Percentiles rank a stretch among this genome's conserved stretches.
These are phyloP conservation scores for Dilophus febrilis DNA, from an alignment of 2,888 invertebrate genomes.

Conservation along the genomic window DNA sequence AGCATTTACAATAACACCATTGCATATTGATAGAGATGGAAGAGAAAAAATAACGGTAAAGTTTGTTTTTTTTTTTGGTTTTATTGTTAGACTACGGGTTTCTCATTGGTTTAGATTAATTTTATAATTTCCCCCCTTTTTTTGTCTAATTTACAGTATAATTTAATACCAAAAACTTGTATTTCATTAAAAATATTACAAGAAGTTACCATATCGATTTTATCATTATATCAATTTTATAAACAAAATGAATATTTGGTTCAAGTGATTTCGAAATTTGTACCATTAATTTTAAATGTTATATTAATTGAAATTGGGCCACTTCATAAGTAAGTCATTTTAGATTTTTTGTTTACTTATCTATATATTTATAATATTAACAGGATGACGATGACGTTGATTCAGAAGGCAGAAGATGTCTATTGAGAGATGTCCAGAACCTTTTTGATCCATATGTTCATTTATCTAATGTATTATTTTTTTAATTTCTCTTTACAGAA, in stretches of 20 bases:
- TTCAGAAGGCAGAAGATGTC: too few relatives aligned
- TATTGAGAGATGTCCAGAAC: too few relatives aligned
- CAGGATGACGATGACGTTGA: too few relatives aligned
- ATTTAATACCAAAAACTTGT: conserved; percentile 82
- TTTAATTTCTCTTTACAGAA: conserved; percentile 43
- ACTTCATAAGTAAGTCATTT: conserved; percentile 46
- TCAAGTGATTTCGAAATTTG: conserved; percentile 88
- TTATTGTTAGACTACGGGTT: neutral
- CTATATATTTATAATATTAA: too few relatives aligned
- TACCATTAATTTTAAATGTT: conserved; percentile 88
- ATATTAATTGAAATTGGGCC: conserved; percentile 77
- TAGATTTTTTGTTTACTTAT: too few relatives aligned
- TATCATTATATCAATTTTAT: conserved; percentile 94
- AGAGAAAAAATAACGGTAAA: conserved; percentile 41
- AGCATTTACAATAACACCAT: conserved; percentile 81
- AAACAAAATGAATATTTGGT: conserved; percentile 90
- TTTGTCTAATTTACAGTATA: conserved; percentile 44
- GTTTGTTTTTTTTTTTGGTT: too few relatives aligned
- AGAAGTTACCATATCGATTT: conserved; percentile 92
- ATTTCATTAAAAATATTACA: conserved; percentile 90
- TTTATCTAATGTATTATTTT: conserved; percentile 1
- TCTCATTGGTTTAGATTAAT: conserved; percentile 20
- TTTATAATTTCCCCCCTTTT: too few relatives aligned
- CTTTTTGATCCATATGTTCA: too few relatives aligned
- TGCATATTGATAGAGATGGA: conserved; percentile 72